Percentiles rank a stretch among this genome's conserved stretches.
Evolutionary conservation across 2,797 vertebrate genomes (phyloP).

Genomic region (Sebastes nivosus): DNA sequence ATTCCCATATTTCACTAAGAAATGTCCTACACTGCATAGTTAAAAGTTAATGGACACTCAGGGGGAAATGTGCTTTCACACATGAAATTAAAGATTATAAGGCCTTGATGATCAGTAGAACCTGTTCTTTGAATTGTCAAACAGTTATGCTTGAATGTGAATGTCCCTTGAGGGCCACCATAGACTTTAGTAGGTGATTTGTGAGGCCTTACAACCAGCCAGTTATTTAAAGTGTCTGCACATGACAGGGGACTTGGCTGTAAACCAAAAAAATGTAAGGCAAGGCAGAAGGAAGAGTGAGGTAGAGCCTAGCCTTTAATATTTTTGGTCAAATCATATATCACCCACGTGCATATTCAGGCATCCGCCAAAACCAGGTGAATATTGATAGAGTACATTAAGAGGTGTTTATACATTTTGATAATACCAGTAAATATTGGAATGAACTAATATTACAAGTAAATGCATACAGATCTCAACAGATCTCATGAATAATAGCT

Average conservation of each 20-base stretch:
- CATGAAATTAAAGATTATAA: neutral
- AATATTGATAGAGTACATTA: too few species aligned
- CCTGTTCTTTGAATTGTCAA: neutral
- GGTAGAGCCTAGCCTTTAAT: neutral
- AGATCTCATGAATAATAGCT: too few species aligned
- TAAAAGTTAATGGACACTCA: neutral
- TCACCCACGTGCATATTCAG: neutral
- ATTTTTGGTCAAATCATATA: neutral
- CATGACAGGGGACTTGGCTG: neutral
- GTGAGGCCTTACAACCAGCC: neutral
- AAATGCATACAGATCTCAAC: too few species aligned
- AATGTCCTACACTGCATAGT: neutral
- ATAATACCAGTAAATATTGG: neutral
- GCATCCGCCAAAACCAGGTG: too few species aligned
- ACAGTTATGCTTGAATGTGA: neutral
- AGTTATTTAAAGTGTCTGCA: neutral
- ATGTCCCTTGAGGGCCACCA: neutral
- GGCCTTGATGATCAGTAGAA: neutral
- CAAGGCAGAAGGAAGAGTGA: neutral
- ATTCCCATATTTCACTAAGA: neutral
- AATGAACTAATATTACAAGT: too few species aligned
- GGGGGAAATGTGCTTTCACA: neutral
- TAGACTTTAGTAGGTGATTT: neutral
- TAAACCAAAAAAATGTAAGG: neutral
- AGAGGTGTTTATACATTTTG: too few species aligned